phyloP scores from a whole-genome alignment of 2,113 vertebrate genomes.

The Crotalus viridis region DNA sequence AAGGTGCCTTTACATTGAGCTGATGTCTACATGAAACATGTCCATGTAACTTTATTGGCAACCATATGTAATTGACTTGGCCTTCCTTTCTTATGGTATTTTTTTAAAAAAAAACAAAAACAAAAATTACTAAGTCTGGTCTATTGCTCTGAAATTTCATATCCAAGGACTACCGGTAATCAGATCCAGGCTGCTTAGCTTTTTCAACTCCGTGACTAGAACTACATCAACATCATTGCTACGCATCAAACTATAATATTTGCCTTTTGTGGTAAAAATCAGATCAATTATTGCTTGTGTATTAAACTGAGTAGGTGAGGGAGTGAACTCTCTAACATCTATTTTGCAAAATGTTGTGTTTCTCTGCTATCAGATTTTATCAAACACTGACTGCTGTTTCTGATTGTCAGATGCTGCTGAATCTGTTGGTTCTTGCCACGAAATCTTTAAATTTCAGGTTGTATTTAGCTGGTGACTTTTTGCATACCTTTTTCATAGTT shows the following conservation, averaged over 20 bases:
- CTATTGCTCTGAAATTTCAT: not conserved
- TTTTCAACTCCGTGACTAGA: not conserved
- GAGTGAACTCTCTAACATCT: not conserved
- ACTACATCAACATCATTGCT: not conserved
- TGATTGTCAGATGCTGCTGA: not conserved
- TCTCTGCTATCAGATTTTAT: not conserved
- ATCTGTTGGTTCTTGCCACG: not conserved
- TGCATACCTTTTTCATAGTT: not conserved
- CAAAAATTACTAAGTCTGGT: not conserved
- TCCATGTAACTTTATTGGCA: not conserved
- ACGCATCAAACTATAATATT: not conserved
- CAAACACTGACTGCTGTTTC: not conserved
- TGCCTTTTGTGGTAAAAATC: not conserved
- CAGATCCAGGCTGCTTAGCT: not conserved
- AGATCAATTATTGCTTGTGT: not conserved
- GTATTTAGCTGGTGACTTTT: not conserved
- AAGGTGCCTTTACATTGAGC: not conserved
- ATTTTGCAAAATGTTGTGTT: not conserved
- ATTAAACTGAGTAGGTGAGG: not conserved
- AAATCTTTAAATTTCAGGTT: not conserved
- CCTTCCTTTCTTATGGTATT: not conserved
- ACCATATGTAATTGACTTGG: not conserved
- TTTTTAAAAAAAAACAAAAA: not conserved
- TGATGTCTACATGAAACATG: not conserved
- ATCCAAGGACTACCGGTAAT: not conserved